These are phyloP conservation scores for Dasyornis broadbenti DNA, from an alignment of 2,113 vertebrate genomes.

Conservation along the genomic window DNA sequence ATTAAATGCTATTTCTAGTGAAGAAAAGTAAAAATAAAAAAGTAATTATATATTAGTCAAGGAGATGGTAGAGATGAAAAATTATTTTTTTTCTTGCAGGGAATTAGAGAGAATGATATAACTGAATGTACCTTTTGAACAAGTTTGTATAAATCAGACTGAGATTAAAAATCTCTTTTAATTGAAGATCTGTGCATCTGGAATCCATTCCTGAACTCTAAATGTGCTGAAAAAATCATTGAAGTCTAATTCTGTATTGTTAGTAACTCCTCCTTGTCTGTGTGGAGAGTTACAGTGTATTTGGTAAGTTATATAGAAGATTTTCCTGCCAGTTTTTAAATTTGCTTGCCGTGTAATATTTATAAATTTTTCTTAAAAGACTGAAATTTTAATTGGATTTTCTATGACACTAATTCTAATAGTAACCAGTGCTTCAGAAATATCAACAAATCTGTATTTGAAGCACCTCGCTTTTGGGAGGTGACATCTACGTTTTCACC, in stretches of 20 bases:
- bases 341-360: neutral
- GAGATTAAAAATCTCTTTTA: neutral
- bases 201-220: neutral
- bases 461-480: neutral
- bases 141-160: neutral
- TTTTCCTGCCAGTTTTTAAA: neutral
- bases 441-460: neutral
- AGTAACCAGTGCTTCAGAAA: neutral
- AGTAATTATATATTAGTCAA: neutral
- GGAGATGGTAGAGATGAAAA: neutral
- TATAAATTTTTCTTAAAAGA: neutral
- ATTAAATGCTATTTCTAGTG: neutral
- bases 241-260: neutral
- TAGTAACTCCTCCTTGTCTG: neutral
- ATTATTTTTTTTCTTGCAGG: neutral
- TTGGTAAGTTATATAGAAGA: neutral
- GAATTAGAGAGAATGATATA: neutral
- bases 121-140: neutral
- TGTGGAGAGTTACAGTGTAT: neutral
- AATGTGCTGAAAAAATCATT: neutral
- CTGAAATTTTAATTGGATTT: neutral
- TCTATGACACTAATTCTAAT: neutral
- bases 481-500: neutral
- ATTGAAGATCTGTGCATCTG: neutral
- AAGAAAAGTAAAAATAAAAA: neutral